Percentiles rank a stretch among this genome's conserved stretches.
phyloP scores from a whole-genome alignment of 2,113 vertebrate genomes.

The Circaetus gallicus region DNA sequence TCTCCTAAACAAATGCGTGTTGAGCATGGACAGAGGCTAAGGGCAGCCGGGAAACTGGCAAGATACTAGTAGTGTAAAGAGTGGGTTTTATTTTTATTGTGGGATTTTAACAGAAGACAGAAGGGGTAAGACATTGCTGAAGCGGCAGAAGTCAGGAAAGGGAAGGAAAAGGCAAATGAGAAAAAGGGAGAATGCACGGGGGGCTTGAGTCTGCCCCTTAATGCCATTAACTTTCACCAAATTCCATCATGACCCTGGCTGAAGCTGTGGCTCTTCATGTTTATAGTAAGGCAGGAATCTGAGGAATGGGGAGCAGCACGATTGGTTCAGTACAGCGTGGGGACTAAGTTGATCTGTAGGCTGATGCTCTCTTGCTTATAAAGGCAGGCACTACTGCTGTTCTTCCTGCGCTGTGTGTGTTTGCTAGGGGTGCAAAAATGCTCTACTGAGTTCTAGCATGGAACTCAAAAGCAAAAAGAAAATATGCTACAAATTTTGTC shows the following conservation, averaged over 20 bases:
- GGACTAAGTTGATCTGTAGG: background rate
- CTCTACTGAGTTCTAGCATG: background rate
- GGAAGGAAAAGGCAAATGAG: background rate
- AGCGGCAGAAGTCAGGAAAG: background rate
- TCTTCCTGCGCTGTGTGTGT: background rate
- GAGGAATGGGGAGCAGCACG: background rate
- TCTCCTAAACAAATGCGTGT: background rate
- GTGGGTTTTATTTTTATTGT: background rate
- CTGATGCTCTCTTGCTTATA: background rate
- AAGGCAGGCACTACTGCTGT: background rate
- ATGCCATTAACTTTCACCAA: background rate
- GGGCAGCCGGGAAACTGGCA: background rate
- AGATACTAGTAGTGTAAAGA: background rate
- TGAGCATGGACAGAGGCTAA: background rate
- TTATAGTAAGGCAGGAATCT: background rate
- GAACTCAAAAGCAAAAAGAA: background rate
- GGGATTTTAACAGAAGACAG: background rate
- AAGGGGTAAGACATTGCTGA: background rate
- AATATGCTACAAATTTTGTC: background rate
- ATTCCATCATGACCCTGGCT: background rate
- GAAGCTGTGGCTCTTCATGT: background rate
- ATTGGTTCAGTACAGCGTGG: rapidly evolving
- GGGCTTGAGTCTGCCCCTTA: background rate
- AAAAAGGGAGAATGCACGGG: background rate
- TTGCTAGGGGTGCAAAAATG: background rate